These are phyloP conservation scores for Vollenhovia emeryi DNA, from an alignment of 1,140 invertebrate species.

Conservation along the genomic window DNA sequence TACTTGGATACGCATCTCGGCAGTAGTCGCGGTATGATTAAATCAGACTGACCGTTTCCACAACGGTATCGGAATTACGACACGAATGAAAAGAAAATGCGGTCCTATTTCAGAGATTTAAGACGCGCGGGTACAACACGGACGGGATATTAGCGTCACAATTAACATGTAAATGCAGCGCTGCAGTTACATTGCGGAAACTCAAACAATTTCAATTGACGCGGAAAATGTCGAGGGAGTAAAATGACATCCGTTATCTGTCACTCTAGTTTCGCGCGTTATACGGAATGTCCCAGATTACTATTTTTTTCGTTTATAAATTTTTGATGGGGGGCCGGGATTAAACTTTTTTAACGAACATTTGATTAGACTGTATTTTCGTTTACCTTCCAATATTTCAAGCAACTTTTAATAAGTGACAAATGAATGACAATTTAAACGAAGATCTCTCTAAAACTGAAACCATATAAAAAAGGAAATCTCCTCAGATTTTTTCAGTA, in stretches of 20 bases:
- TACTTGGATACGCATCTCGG: slow-evolving; percentile 19
- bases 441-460: background rate
- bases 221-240: background rate
- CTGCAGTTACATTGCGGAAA: background rate
- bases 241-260: background rate
- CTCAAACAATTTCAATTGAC: background rate
- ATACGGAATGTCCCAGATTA: background rate
- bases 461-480: background rate
- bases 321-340: background rate
- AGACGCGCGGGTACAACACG: background rate
- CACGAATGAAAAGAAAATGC: background rate
- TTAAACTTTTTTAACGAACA: background rate
- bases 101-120: slow-evolving; percentile 9
- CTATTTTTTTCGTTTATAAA: background rate
- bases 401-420: background rate
- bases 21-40: slow-evolving; percentile 36
- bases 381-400: background rate
- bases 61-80: background rate
- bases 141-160: background rate
- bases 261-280: background rate
- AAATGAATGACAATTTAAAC: background rate
- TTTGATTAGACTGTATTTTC: background rate
- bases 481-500: background rate
- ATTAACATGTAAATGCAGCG: background rate
- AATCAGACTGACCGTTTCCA: background rate